phyloP scores from a whole-genome alignment of 2,113 vertebrate species.

The Casuarius casuarius region DNA sequence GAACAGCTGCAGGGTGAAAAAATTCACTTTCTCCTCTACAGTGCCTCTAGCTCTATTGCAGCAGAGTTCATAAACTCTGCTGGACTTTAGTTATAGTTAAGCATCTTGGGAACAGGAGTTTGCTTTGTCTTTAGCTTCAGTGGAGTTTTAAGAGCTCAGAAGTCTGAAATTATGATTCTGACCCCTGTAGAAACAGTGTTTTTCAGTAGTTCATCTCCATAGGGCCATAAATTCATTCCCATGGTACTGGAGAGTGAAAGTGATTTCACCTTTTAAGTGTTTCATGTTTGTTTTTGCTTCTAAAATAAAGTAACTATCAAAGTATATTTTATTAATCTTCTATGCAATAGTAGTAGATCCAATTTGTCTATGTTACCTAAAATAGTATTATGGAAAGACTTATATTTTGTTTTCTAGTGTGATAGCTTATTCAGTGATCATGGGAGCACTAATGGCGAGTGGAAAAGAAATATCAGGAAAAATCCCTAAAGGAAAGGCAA shows the following conservation, averaged over 20 bases:
- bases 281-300: neutral
- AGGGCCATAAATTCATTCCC: neutral
- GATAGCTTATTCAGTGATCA: slow-evolving; percentile 95
- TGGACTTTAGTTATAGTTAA: neutral
- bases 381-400: neutral
- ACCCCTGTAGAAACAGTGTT: neutral
- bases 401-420: slow-evolving; percentile 78
- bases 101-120: neutral
- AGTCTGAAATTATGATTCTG: neutral
- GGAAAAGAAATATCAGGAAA: slow-evolving; percentile 93
- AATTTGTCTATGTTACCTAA: neutral
- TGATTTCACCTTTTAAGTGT: neutral
- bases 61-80: neutral
- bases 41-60: neutral
- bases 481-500: slow-evolving; percentile 97
- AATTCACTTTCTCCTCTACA: neutral
- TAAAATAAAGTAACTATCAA: neutral
- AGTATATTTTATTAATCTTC: neutral
- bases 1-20: neutral
- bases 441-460: slow-evolving; percentile 97
- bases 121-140: neutral
- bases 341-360: neutral
- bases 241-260: neutral
- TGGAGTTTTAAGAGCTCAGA: neutral
- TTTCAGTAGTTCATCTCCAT: neutral